phyloP scores from a whole-genome alignment of 92 coral and sea anemone genomes.

The Siderastrea radians region DNA sequence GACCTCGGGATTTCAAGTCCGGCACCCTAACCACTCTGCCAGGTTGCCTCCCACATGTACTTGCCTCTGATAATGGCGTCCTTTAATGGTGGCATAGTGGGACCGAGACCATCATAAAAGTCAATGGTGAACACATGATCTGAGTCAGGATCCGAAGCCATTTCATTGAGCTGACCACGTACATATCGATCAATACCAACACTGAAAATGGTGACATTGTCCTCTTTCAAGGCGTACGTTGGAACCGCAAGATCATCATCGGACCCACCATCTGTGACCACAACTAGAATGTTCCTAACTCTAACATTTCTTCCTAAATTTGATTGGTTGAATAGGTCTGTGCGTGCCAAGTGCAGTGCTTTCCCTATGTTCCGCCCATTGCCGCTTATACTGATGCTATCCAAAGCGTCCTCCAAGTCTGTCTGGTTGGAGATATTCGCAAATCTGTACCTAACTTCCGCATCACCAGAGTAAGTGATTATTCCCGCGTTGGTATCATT shows the following conservation, averaged over 20 bases:
- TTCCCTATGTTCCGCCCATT: constrained; percentile 22
- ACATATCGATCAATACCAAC: constrained; percentile 27
- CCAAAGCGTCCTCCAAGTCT: constrained; percentile 3
- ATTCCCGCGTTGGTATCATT: constrained; percentile 17
- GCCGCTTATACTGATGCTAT: not conserved
- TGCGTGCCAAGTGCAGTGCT: constrained; percentile 17
- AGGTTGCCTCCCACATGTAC: not conserved
- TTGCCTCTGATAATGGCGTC: constrained; percentile 16
- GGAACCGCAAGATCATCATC: constrained; percentile 17
- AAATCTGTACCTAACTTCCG: constrained; percentile 19
- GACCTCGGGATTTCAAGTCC: too few relatives aligned
- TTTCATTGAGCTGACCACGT: constrained; percentile 18
- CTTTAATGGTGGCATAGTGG: constrained; percentile 3
- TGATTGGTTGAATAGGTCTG: constrained; percentile 20
- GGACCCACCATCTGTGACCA: constrained; percentile 12
- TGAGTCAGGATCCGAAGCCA: constrained; percentile 21
- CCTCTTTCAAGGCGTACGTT: constrained; percentile 14
- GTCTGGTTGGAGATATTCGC: constrained; percentile 9
- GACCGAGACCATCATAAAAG: constrained; percentile 29
- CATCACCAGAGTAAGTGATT: constrained; percentile 18
- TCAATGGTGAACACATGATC: constrained; percentile 24
- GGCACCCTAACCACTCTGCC: too few relatives aligned
- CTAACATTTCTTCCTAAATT: constrained; percentile 4
- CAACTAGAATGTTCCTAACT: constrained; percentile 14
- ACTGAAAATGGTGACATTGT: constrained; percentile 15